These are phyloP conservation scores for Drosophila trapezifrons DNA, from an alignment of 1,140 invertebrate species.

Conservation along the genomic window DNA sequence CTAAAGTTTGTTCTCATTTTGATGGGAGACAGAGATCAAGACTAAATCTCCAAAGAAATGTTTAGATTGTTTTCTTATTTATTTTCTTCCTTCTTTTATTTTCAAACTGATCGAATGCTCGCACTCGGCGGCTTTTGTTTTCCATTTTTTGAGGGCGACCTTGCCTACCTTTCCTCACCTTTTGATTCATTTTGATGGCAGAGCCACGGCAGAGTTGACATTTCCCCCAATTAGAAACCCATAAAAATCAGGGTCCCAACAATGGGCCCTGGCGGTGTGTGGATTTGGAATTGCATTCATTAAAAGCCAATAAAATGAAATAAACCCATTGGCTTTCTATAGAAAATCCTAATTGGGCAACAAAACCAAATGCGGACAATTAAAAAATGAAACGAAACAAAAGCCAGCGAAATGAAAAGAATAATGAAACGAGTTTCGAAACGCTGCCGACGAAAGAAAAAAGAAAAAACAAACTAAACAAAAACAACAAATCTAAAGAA, in stretches of 20 bases:
- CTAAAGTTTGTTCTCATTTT: constrained; percentile 9
- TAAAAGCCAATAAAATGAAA: constrained; percentile 73
- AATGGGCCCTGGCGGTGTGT: constrained; percentile 30
- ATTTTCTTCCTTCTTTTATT: constrained; percentile 7
- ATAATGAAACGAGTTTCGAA: constrained; percentile 30
- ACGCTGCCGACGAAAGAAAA: neutral
- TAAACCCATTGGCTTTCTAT: constrained; percentile 79
- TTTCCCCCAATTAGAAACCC: constrained; percentile 59
- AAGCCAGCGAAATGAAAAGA: constrained; percentile 45
- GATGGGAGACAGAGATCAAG: neutral
- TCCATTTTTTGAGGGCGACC: constrained; percentile 36
- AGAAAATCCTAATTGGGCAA: constrained; percentile 75
- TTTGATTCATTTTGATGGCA: constrained; percentile 17
- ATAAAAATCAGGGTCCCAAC: constrained; percentile 49
- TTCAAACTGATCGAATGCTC: neutral
- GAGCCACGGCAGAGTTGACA: constrained; percentile 6
- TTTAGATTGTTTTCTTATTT: constrained; percentile 8
- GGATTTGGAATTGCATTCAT: constrained; percentile 65
- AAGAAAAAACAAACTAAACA: constrained; percentile 23
- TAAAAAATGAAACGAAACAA: constrained; percentile 76
- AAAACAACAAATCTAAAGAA: neutral
- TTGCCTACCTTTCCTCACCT: constrained; percentile 45
- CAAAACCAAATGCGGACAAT: constrained; percentile 60
- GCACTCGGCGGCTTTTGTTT: neutral
- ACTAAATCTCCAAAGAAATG: neutral